Base-by-base conservation (phyloP, 2,113 vertebrate genomes). In the Rattus rattus region DNA sequence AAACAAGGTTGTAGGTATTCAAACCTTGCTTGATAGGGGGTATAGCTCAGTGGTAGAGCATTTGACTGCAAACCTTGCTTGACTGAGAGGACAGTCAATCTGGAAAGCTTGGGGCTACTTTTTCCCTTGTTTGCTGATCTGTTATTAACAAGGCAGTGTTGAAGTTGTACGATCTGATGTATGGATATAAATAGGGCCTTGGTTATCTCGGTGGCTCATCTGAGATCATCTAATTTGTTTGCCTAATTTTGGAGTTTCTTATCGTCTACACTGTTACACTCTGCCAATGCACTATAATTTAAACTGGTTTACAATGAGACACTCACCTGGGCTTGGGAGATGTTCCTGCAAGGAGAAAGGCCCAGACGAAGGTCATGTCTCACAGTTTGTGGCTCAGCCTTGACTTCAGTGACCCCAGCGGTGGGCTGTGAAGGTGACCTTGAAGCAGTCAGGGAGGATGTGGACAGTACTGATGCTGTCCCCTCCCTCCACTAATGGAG, bases 341-440 rank as follows among this genome's bases (percentile, higher is more conserved):
- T 70, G 47, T 79, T 43, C 6, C 88, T 88, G 72, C 47, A 59
- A 76, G 39, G 39, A 65, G 47, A 54, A 91, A 49, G 36, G 30
- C 86, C 61, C n/a, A 20, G 22, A 59, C 39, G n/a, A 59, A 79
- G 39, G 11, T 59, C 9, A 0, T 94, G 92, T 80, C 72, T 61
- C 63, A 76, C 54, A 88, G 77, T 43, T 54, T 95, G 65, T 95
- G 91, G 72, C 36, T 52, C 24, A 93, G 79, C n/a, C 33, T 5
- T 36, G 86, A 83, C 49, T 85, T 91, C 8, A 33, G 5, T 52
- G 84, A 28, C 52, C 95, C 85, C 92, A 43, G 88, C 77, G 65
- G 28, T 1, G 22, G 12, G 43, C 70, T n/a, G 0, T 63, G 93
- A 95, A 97, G 81, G 89, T 96, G 95, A 96, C 93, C 90, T 95